phyloP scores from a whole-genome alignment of 1,140 invertebrate genomes.

The Argopecten irradians region DNA sequence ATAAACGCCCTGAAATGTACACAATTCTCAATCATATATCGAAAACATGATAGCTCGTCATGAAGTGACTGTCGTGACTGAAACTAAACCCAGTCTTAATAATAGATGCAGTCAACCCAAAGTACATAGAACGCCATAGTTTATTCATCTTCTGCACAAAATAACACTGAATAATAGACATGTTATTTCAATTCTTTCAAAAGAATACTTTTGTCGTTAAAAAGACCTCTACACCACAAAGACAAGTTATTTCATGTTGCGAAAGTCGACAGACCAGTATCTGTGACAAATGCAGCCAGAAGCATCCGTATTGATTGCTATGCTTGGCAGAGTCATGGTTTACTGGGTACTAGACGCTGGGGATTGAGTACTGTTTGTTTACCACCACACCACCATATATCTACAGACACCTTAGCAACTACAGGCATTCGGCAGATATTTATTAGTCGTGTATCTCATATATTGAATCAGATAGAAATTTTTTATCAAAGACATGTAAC shows the following conservation, averaged over 20 bases:
- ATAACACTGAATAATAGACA: no score
- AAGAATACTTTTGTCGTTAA: not conserved
- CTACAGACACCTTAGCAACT: not conserved
- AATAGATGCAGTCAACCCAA: no score
- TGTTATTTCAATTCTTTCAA: no score
- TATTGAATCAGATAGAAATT: not conserved
- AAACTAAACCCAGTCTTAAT: no score
- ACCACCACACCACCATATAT: not conserved
- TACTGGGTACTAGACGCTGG: not conserved
- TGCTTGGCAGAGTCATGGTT: not conserved
- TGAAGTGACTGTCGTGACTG: no score
- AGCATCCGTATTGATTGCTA: not conserved
- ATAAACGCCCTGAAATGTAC: no score
- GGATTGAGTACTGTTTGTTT: not conserved
- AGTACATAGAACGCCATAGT: not conserved
- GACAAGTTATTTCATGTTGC: not conserved
- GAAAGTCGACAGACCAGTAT: no score
- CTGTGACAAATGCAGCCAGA: not conserved
- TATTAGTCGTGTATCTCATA: not conserved
- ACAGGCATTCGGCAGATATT: not conserved
- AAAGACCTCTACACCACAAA: not conserved
- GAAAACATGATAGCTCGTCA: no score
- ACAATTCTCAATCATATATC: no score
- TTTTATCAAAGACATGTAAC: not conserved
- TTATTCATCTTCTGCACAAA: not conserved